Conservation (phyloP, 2,888 invertebrate genomes). For the Anorthoa munda region DNA sequence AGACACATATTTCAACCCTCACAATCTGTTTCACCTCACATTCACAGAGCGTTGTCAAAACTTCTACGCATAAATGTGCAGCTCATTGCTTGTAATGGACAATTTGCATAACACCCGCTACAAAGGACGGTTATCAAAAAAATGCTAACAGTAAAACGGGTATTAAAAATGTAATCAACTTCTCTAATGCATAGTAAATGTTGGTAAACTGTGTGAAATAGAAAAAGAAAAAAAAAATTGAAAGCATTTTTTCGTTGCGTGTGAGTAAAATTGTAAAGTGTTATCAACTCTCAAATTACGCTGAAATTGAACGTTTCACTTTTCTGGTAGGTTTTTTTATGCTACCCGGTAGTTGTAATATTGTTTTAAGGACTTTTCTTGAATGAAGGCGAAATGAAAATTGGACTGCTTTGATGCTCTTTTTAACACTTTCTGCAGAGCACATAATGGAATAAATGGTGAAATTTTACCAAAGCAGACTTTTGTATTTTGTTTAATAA, state of each 20-base stretch:
- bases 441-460: not conserved
- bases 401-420: not conserved
- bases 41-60: constrained; percentile 61
- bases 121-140: constrained; percentile 56
- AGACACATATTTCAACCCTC: constrained; percentile 25
- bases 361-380: constrained; percentile 11
- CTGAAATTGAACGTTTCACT: constrained; percentile 38
- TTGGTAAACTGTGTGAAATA: constrained; percentile 3
- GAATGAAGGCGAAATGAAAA: not conserved
- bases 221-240: constrained; percentile 25
- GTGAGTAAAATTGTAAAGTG: constrained; percentile 20
- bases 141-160: constrained; percentile 38
- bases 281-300: constrained; percentile 31
- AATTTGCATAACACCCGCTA: constrained; percentile 71
- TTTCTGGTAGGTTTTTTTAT: constrained; percentile 4
- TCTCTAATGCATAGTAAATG: constrained; percentile 42
- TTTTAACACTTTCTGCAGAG: not conserved
- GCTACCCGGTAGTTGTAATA: constrained; percentile 2
- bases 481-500: not conserved
- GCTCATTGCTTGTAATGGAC: constrained; percentile 66
- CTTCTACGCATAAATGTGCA: constrained; percentile 64
- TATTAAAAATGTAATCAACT: constrained; percentile 61
- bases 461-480: not conserved
- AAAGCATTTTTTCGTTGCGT: constrained; percentile 20
- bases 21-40: constrained; percentile 41